Percentiles rank a stretch among this genome's conserved stretches.
Evolutionary conservation across 2,888 invertebrate species (phyloP).

Genomic region (Aquatica leii): DNA sequence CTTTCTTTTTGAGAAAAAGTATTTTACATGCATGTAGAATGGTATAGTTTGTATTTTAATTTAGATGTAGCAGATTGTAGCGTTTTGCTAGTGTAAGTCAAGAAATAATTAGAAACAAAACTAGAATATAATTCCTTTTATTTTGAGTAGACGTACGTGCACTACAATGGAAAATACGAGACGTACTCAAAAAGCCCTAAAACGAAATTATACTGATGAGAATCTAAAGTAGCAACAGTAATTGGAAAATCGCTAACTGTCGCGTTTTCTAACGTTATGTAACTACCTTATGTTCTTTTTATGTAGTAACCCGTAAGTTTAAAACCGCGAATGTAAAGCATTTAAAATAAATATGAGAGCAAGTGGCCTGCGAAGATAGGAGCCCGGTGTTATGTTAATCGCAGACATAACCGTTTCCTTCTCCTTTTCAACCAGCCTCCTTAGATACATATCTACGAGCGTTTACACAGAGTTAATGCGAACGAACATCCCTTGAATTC

Average conservation of each 20-base stretch:
- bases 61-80: conserved; percentile 5
- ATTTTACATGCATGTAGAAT: neutral
- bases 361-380: conserved; percentile 38
- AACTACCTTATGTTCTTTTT: conserved; percentile 15
- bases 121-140: neutral
- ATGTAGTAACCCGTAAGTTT: conserved; percentile 15
- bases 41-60: neutral
- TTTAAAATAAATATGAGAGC: conserved; percentile 34
- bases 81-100: neutral
- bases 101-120: neutral
- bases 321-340: conserved; percentile 25
- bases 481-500: conserved; percentile 30
- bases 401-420: conserved; percentile 38
- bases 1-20: neutral
- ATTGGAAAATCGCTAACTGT: conserved; percentile 11
- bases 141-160: too few relatives aligned
- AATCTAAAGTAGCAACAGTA: neutral
- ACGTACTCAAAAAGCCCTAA: neutral
- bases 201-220: neutral
- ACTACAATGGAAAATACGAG: neutral
- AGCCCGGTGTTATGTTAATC: conserved; percentile 35
- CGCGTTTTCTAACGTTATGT: conserved; percentile 13
- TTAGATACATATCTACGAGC: conserved; percentile 36
- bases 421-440: conserved; percentile 37
- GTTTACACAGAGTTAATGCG: conserved; percentile 36